phyloP scores from a whole-genome alignment of 1,140 invertebrate genomes.

The Drosophila trapezifrons region DNA sequence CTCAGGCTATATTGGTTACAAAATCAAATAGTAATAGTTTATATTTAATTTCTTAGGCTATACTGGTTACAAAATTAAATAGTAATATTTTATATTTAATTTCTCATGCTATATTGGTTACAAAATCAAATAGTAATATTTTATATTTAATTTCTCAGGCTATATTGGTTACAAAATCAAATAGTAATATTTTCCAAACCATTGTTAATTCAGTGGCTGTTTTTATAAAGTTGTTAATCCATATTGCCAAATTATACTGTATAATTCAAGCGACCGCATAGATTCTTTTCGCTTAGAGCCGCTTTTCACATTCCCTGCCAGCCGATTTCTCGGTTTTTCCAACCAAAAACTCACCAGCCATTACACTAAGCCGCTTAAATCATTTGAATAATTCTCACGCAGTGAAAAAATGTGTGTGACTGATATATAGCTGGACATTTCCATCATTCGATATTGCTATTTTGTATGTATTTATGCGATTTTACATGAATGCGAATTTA shows the following conservation, averaged over 20 bases:
- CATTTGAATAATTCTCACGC: conserved; percentile 45
- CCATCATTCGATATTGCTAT: conserved; percentile 46
- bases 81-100: neutral
- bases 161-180: neutral
- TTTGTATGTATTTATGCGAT: conserved; percentile 34
- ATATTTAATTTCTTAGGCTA: neutral
- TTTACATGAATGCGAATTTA: conserved; percentile 53
- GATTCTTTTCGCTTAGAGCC: conserved; percentile 49
- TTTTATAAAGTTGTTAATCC: conserved; percentile 44
- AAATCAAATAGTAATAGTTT: too few relatives aligned
- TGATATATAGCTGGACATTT: conserved; percentile 58
- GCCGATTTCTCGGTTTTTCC: neutral
- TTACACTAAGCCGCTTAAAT: conserved; percentile 76
- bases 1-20: too few relatives aligned
- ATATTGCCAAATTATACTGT: conserved; percentile 46
- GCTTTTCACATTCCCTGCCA: conserved; percentile 7
- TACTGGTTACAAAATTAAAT: too few relatives aligned
- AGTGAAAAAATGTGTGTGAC: conserved; percentile 38
- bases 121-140: neutral
- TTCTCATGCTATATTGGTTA: too few relatives aligned
- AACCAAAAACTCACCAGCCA: conserved; percentile 42
- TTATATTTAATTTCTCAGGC: neutral
- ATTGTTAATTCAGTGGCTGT: conserved; percentile 16
- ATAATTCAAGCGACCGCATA: conserved; percentile 57
- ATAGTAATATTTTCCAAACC: neutral